Evolutionary conservation across 2,888 invertebrate genomes (phyloP).

Genomic region (Sarcophaga subvicina): DNA sequence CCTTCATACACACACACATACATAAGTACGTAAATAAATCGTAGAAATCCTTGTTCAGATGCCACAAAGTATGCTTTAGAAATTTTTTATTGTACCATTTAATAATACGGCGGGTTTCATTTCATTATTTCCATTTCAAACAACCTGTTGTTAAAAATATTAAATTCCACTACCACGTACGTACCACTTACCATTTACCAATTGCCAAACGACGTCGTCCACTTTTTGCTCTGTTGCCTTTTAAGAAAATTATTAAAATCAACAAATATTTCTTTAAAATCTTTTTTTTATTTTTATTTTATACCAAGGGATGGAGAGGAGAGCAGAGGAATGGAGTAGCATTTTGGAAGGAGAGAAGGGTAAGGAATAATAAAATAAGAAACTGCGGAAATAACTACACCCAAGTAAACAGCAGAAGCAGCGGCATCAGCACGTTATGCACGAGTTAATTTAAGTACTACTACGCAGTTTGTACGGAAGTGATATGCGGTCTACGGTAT

Average conservation of each 20-base stretch:
- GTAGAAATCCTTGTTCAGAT: neutral
- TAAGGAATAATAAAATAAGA: neutral
- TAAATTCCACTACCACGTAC: neutral
- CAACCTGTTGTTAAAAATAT: conserved; percentile 32
- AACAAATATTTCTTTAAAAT: conserved; percentile 46
- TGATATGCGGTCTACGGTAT: conserved; percentile 49
- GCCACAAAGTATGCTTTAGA: conserved; percentile 4
- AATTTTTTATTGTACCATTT: conserved; percentile 23
- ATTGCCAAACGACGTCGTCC: neutral
- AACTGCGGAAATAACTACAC: conserved; percentile 49
- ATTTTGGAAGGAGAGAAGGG: no score
- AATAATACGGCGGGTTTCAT: conserved; percentile 16
- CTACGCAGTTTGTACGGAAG: conserved; percentile 42
- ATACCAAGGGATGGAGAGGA: no score
- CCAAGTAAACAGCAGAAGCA: conserved; percentile 12
- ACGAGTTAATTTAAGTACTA: conserved; percentile 62
- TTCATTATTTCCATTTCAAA: neutral
- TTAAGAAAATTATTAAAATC: conserved; percentile 57
- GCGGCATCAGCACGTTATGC: conserved; percentile 39
- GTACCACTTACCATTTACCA: neutral
- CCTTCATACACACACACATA: no score
- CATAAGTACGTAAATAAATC: no score
- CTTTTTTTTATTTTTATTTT: no score
- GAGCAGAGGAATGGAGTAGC: no score
- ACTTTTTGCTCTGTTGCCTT: conserved; percentile 5